phyloP scores from a whole-genome alignment of 30 jellyfish, hydroid and myxozoan species.

The Phacellophora camtschatica region DNA sequence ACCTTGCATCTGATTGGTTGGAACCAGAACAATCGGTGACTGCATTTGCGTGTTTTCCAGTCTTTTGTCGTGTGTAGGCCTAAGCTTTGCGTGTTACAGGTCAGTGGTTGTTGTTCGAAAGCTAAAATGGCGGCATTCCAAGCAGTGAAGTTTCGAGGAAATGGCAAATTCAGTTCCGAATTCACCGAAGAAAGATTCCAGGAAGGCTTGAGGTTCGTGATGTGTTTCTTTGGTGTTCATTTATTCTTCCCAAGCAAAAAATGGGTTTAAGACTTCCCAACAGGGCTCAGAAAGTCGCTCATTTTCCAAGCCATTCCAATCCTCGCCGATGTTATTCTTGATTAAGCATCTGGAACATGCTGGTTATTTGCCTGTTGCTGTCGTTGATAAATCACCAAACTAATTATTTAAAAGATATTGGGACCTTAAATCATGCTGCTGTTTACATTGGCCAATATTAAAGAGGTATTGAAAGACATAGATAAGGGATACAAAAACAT shows the following conservation, averaged over 20 bases:
- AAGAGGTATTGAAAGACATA: not conserved
- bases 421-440: not conserved
- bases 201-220: not conserved
- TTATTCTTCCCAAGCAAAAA: not conserved
- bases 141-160: not conserved
- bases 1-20: not conserved
- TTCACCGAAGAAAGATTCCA: not conserved
- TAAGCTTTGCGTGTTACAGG: not conserved
- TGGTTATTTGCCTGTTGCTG: constrained; percentile 3
- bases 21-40: not conserved
- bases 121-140: not conserved
- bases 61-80: not conserved
- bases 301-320: constrained; percentile 10
- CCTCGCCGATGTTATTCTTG: constrained; percentile 10
- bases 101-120: not conserved
- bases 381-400: not conserved
- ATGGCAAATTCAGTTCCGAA: not conserved
- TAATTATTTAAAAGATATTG: not conserved
- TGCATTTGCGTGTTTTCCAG: too few relatives aligned
- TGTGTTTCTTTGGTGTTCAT: not conserved
- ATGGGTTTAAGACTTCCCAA: constrained; percentile 9
- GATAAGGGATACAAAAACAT: not conserved
- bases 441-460: not conserved
- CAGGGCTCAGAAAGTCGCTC: constrained; percentile 27
- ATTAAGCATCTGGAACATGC: not conserved